Percentiles rank a stretch among this genome's conserved stretches.
phyloP scores from a whole-genome alignment of 2,888 invertebrate species.

The Drosophila emarginata region DNA sequence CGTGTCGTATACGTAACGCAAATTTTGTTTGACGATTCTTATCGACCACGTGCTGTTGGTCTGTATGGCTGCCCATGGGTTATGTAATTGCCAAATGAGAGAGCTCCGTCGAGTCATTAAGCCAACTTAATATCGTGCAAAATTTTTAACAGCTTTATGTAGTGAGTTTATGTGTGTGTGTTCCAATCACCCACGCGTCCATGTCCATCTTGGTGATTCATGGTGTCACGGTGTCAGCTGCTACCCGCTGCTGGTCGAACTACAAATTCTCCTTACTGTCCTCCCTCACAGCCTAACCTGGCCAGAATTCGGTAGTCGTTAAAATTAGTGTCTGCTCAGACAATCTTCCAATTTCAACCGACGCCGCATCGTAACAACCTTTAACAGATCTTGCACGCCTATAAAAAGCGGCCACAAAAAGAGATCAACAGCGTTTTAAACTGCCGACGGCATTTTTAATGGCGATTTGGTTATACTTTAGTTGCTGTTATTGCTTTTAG shows the following conservation, averaged over 20 bases:
- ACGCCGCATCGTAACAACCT: slow-evolving; percentile 56
- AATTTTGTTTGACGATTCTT: slow-evolving; percentile 66
- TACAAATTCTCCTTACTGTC: not conserved
- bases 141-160: slow-evolving; percentile 70
- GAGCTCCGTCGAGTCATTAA: slow-evolving; percentile 57
- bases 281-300: not conserved
- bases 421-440: slow-evolving; percentile 44
- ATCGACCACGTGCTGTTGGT: slow-evolving; percentile 49
- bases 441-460: slow-evolving; percentile 66
- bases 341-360: slow-evolving; percentile 46
- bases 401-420: slow-evolving; percentile 66
- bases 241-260: slow-evolving; percentile 22
- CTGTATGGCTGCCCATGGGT: slow-evolving; percentile 46
- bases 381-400: slow-evolving; percentile 65
- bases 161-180: slow-evolving; percentile 20
- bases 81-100: slow-evolving; percentile 51
- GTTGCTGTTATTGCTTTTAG: slow-evolving; percentile 41
- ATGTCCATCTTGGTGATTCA: slow-evolving; percentile 40
- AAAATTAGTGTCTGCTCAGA: slow-evolving; percentile 39
- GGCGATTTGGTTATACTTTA: slow-evolving; percentile 37
- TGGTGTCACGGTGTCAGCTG: slow-evolving; percentile 52
- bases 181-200: slow-evolving; percentile 55
- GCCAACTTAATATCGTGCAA: slow-evolving; percentile 72
- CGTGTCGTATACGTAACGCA: slow-evolving; percentile 76
- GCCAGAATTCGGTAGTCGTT: slow-evolving; percentile 73